Evolutionary conservation across 2,797 vertebrate species (phyloP), one percentile per base, ranked within the genome.

Genomic region (Brachyalestes nurse): DNA sequence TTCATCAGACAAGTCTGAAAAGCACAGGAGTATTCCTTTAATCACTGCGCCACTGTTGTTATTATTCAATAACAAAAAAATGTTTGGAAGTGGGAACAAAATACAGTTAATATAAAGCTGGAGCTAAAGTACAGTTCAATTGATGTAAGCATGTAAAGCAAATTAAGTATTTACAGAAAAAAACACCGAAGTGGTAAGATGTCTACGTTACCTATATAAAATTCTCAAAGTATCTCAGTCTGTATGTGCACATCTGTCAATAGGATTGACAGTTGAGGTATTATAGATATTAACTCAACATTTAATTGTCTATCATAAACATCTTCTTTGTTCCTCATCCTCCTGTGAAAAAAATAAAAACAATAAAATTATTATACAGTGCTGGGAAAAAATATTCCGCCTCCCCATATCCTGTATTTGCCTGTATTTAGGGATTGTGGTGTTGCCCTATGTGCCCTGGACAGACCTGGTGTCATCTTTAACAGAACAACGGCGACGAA

Each of bases 261-360:
- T 23, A 42, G 23, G 4, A 23, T 42, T 72, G 23, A 55, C 17
- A 58, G 13, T 6, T 73, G 61, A 53, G 38, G 80, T 58, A 49
- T 21, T 47, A 28, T 16, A 64, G 21, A 28, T n/a, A 66, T 40
- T 42, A 62, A 47, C 64, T 13, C 60, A 62, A 6, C 14, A 25
- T 34, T 17, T 34, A 62, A 72, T 9, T n/a, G 12, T n/a, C 16
- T 21, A n/a, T 66, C 6, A 17, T 40, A 42, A 49, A 3, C 2
- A 57, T 82, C 51, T 28, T 10, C 10, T 19, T 4, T 62, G 71
- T 17, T 53, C 25, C 25, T 82, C 71, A 82, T 62, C 71, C 76
- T 34, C 76, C 81, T 82, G 67, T 65, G 51, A 78, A 17, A 38
- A 38, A 69, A 77, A 72, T 1, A 13, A 61, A 61, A 61, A 9